Base-by-base conservation (phyloP, 2,113 vertebrate species). In the Diadophis punctatus region DNA sequence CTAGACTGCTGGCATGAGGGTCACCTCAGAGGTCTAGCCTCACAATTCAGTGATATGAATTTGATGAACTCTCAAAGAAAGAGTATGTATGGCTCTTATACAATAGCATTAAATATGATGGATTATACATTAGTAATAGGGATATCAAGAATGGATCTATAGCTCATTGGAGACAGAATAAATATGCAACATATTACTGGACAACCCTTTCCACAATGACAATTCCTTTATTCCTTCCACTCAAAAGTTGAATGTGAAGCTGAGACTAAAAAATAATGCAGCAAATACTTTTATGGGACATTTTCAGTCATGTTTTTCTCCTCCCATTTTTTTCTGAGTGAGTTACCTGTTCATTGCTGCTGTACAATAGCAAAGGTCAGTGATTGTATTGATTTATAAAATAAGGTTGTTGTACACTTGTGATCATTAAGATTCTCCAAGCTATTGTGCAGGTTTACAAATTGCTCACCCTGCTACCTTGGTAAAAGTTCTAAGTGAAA, bases 371-470 rank as follows among this genome's bases (percentile, higher is more conserved):
- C 23, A 91, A 91, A 88, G 86, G 63, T 90, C 86, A 85, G 74
- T 88, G 52, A 91, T 52, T 58, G 60, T 23, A 18, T 48, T 48
- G 3, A 22, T 91, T 68, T 91, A 43, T 91, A 51, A 93, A 93
- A 58, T 68, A 93, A 91, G 63, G 90, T 58, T 88, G 51, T 25
- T 89, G 52, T 60, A 48, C n/a, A 60, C n/a, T 22, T 34, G 7
- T 23, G 23, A 87, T 91, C 86, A 88, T 91, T 89, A 93, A 91
- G 87, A 93, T 84, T 91, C 53, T 87, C 68, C 90, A 51, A 51
- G 90, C 53, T 63, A 58, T 88, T 93, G 86, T 88, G 43, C 52
- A 84, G 88, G 20, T 80, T 16, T 58, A 89, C 87, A 88, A 9
- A 74, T 84, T 91, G 63, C 68, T 93, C 88, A 93, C 90, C 63